Base-by-base conservation (phyloP, 2,888 invertebrate species). In the Mechanitis messenoides region DNA sequence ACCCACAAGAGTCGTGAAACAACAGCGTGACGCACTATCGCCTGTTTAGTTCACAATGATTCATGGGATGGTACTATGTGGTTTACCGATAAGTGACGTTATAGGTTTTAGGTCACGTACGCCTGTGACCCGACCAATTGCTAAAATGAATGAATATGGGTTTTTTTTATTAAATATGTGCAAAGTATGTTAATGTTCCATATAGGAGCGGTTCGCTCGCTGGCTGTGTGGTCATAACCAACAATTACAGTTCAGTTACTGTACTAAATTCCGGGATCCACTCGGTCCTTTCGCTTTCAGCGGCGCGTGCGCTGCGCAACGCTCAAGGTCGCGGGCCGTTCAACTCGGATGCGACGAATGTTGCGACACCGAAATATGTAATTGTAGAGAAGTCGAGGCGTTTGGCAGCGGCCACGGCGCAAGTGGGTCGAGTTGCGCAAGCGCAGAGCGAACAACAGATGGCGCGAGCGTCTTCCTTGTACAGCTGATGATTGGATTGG, bases 321-420 rank as follows among this genome's bases (percentile, higher is more conserved):
- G 71, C 81, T 80, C 89, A 90, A 89, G 90, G 89, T 87, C 90
- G 88, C 79, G 85, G 87, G 87, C 83, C 89, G 85, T 90, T 90
- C 89, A 90, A 89, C 90, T 90, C 90, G 89, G 90, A 90, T 89
- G 89, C 87, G 85, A 87, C 85, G 83, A 81, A 69, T 72, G 81
- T 90, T 89, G 89, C 90, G 88, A 88, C 89, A 89, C 84, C 82
- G 80, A 84, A 86, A 88, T 86, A 87, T 87, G 87, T 88, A 88
- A 89, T 87, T 88, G 88, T 86, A 85, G 86, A 86, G 87, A 83
- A 87, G 86, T 78, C 78, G 84, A 81, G 78, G 81, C 84, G 86
- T 83, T 88, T 87, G 89, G 89, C 89, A 88, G 87, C 88, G 86
- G 82, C 82, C 81, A 78, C 80, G 76, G 74, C 75, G 75, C 80